Percentiles rank a stretch among this genome's conserved stretches.
phyloP scores from a whole-genome alignment of 2,888 invertebrate genomes.

The Geophilus truncorum region DNA sequence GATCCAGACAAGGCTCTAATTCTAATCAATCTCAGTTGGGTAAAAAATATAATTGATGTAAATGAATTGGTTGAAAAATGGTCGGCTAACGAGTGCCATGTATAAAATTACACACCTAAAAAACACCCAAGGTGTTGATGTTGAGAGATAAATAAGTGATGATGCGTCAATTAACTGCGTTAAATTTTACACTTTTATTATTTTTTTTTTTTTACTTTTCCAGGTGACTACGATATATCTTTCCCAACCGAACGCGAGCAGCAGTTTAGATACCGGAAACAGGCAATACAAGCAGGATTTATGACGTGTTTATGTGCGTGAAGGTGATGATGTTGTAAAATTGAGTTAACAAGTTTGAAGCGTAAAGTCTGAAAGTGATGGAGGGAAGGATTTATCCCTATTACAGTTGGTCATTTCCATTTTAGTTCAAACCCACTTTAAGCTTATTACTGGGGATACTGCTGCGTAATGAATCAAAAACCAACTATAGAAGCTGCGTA shows the following conservation, averaged over 20 bases:
- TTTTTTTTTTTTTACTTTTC: too few relatives aligned
- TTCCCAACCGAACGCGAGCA: neutral
- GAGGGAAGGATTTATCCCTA: neutral
- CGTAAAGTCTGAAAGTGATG: neutral
- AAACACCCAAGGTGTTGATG: too few relatives aligned
- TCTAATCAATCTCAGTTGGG: too few relatives aligned
- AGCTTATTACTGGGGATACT: neutral
- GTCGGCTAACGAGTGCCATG: too few relatives aligned
- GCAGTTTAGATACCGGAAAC: neutral
- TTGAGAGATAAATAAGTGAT: too few relatives aligned
- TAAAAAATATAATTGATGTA: too few relatives aligned
- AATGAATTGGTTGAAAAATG: too few relatives aligned
- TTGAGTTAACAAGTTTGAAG: neutral
- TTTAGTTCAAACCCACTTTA: neutral
- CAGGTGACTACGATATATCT: too few relatives aligned
- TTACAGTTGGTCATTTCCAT: neutral
- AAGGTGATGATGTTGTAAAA: neutral
- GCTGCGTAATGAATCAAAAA: neutral
- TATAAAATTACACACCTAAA: too few relatives aligned
- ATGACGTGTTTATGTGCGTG: neutral
- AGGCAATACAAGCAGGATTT: neutral
- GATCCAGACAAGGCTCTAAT: too few relatives aligned
- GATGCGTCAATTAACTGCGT: too few relatives aligned
- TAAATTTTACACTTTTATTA: too few relatives aligned
- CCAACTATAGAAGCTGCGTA: neutral